Evolutionary conservation across 2,888 invertebrate genomes (phyloP), one percentile per base, ranked within the genome.

Genomic region (Orthosia gothica): DNA sequence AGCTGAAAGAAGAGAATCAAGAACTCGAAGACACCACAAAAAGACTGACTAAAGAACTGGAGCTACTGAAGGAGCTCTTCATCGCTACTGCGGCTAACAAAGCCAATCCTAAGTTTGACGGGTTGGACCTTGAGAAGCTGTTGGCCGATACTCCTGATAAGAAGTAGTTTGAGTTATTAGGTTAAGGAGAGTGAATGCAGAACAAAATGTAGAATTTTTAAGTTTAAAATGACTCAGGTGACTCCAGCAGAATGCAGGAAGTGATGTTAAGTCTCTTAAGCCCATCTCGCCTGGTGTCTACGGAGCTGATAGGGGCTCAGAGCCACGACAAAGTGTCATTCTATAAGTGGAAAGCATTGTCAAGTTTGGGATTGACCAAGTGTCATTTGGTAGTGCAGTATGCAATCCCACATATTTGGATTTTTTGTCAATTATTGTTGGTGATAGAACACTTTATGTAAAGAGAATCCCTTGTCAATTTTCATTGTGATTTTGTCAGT

Each of bases 11-110:
- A 59, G 82, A 82, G 18, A 82, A 82, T 16, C 82, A 82, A 1
- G 62, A 82, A n/a, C 75, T 82, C 2, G 82, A 82, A 66, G 82
- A 82, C 13, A 82, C 81, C 9, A 82, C 84, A 1, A 84, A 82
- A 59, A 71, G 82, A 49, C 47, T 82, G 50, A 84, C 82, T 5
- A 84, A 81, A 47, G 82, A 82, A 45, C 47, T 82, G 0, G 84
- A 82, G 49, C 49, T 82, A 1, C 16, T 82, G 11, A 82, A 82
- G 47, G 82, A 82, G 40, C 82, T 82, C n/a, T 82, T 82, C 59
- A 69, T 82, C 3, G 84, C 82, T 23, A 82, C 82, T 5, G 82
- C 82, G 0, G 80, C 84, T 1, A 82, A 84, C 55, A 75, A 70
- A 11, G 55, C 68, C 11, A 62, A 81, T 12, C 59, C 82, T 0